Percentiles rank a stretch among this genome's conserved stretches.
These are phyloP conservation scores for Lasius fuliginosus DNA, from an alignment of 2,888 invertebrate genomes.

Conservation along the genomic window DNA sequence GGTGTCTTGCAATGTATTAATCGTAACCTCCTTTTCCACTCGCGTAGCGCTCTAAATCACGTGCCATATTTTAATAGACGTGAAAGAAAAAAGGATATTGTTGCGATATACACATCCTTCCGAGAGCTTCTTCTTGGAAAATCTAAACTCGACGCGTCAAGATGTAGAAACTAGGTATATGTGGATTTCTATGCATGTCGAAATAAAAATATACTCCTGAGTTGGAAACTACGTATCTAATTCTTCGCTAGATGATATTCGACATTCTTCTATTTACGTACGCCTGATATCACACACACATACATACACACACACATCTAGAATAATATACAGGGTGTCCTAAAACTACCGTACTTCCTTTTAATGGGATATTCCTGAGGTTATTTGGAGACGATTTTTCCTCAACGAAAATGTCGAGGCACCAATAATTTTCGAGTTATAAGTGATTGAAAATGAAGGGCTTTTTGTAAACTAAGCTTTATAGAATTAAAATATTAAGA, in stretches of 20 bases:
- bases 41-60: not conserved
- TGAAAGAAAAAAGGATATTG: not conserved
- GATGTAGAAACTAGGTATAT: slow-evolving; percentile 6
- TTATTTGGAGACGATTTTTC: too few relatives aligned
- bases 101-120: not conserved
- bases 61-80: not conserved
- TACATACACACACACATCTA: not conserved
- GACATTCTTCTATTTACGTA: slow-evolving; percentile 36
- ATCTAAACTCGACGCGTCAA: slow-evolving; percentile 22
- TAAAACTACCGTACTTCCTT: too few relatives aligned
- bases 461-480: too few relatives aligned
- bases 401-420: too few relatives aligned
- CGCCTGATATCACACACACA: slow-evolving; percentile 28
- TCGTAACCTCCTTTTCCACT: not conserved
- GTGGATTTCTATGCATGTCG: slow-evolving; percentile 32
- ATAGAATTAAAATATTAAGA: too few relatives aligned
- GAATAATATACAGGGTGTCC: too few relatives aligned
- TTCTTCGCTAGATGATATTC: slow-evolving; percentile 26
- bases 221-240: slow-evolving; percentile 44
- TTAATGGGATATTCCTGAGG: too few relatives aligned
- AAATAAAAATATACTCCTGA: slow-evolving; percentile 46
- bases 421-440: too few relatives aligned
- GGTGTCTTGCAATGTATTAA: slow-evolving; percentile 19
- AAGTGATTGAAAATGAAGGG: too few relatives aligned
- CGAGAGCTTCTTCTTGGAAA: slow-evolving; percentile 1